Evolutionary conservation across 2,797 vertebrate species (phyloP).

Genomic region (Podargus strigoides): DNA sequence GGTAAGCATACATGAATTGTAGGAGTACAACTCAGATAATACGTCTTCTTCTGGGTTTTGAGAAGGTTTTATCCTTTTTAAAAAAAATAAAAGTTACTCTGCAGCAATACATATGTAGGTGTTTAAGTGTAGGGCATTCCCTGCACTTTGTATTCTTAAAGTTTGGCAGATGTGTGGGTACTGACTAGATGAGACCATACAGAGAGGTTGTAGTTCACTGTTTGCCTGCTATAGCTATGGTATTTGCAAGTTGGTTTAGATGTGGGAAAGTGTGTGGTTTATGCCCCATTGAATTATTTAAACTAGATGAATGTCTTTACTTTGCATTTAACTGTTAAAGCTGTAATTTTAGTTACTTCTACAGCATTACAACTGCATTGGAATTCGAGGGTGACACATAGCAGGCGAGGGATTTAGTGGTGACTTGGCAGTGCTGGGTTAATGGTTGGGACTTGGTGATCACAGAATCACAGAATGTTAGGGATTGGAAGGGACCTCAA

Average conservation of each 20-base stretch:
- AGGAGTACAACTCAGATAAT: neutral
- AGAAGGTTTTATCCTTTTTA: too few relatives aligned
- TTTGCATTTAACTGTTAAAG: neutral
- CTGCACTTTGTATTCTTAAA: neutral
- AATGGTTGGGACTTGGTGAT: too few relatives aligned
- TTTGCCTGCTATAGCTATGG: neutral
- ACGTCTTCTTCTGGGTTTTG: neutral
- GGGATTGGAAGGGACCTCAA: too few relatives aligned
- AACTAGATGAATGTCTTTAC: neutral
- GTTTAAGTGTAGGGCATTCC: neutral
- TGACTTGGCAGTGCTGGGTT: too few relatives aligned
- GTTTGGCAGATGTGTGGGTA: neutral
- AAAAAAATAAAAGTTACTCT: too few relatives aligned
- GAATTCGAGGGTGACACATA: fast-evolving
- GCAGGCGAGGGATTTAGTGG: neutral
- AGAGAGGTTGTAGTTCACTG: neutral
- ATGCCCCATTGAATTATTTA: neutral
- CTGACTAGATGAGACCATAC: neutral
- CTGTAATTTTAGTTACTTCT: neutral
- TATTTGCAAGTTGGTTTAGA: neutral
- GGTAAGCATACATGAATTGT: neutral
- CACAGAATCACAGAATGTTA: too few relatives aligned
- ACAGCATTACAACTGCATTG: neutral
- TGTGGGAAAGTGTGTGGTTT: neutral
- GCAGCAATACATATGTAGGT: neutral